A percentile compares a stretch with the other conserved stretches of the same genome.
These are phyloP conservation scores for Felis catus DNA, from an alignment of 2,113 vertebrate species.

Conservation along the genomic window F.catus_Fca126_mat1.0 CM031421.1:66182501-66183000, in stretches of 20 bases:
- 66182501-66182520: not conserved
- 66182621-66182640: not conserved
- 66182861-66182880: not conserved
- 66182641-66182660: not conserved
- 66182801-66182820: not conserved
- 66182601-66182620: not conserved
- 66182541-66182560: not conserved
- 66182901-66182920: not conserved
- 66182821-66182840: not conserved
- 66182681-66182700: not conserved
- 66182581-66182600: not conserved
- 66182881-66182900: not conserved
- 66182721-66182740: not conserved
- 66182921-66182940: not conserved
- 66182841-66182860: not conserved
- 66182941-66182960: too few relatives aligned
- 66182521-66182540: not conserved
- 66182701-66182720: not conserved
- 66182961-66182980: too few relatives aligned
- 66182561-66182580: conserved; percentile 1
- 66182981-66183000: too few relatives aligned
- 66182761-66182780: not conserved
- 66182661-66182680: not conserved
- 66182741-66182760: not conserved
- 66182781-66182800: not conserved